Conservation (phyloP, 30 jellyfish, hydroid and myxozoan genomes). For the Turritopsis dohrnii region DNA sequence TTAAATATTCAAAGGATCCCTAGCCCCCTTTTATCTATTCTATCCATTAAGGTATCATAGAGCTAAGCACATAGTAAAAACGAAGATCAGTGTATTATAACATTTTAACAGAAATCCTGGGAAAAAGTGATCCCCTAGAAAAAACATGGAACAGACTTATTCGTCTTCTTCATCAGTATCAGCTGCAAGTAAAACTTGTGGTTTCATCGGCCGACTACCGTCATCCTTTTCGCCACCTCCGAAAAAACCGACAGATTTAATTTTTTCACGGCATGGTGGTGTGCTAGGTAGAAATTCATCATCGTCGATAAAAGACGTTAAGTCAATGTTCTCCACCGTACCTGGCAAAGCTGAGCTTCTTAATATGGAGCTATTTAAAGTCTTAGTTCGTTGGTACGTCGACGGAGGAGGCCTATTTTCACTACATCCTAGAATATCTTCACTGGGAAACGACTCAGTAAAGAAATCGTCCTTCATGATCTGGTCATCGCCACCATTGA, state of each 20-base stretch:
- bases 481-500: not conserved
- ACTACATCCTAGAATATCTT: not conserved
- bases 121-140: not conserved
- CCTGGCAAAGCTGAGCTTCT: not conserved
- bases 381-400: not conserved
- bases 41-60: too few relatives aligned
- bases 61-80: not conserved
- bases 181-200: conserved; percentile 14
- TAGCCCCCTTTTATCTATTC: too few relatives aligned
- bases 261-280: not conserved
- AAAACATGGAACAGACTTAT: not conserved
- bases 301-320: not conserved
- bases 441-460: conserved; percentile 1
- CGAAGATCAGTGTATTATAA: not conserved
- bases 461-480: not conserved
- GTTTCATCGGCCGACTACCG: not conserved
- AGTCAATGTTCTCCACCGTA: not conserved
- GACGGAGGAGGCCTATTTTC: not conserved
- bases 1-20: too few relatives aligned
- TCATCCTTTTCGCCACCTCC: not conserved
- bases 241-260: not conserved
- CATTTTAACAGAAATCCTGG: not conserved
- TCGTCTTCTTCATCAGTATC: conserved; percentile 36
- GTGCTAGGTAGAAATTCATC: not conserved
- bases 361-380: not conserved